Base-by-base conservation (phyloP, 2,113 vertebrate genomes). In the Periophthalmodon schlosseri region DNA sequence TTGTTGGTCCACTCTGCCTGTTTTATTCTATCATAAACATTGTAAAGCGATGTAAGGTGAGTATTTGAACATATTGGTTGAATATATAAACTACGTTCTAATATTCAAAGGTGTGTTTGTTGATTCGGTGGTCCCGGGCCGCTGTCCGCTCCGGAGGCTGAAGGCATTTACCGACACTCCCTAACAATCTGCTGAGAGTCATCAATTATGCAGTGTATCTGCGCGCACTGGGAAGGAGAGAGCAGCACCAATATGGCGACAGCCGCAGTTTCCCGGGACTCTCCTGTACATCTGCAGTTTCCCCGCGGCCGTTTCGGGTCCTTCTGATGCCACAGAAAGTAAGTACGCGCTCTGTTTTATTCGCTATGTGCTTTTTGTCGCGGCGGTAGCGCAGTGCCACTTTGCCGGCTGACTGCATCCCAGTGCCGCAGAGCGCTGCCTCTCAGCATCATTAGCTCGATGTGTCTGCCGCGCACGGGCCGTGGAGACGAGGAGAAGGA, bases 241-340 rank as follows among this genome's bases (percentile, higher is more conserved):
- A 93, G 92, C 92, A 93, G 95, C 95, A 94, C 92, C 94, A 96
- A 96, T 95, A 96, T 96, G 95, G 95, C 95, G 95, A 96, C 94
- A 95, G 93, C 95, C 95, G 95, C 95, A 96, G 95, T 96, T 95
- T 92, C 94, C 94, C 95, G 90, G 84, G 91, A 93, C 92, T 92
- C 92, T 91, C 92, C 93, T 87, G 91, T 86, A 90, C 93, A 94
- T 90, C 92, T 92, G 93, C 94, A 95, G 87, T 93, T 89, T 91
- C 84, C 84, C 88, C 87, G 87, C 91, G 92, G 88, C 93, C 92
- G 88, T 87, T 88, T 84, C 93, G 93, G 93, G 91, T 91, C 91
- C 75, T 93, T 90, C 92, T 96, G 94, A 92, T 84, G 89, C 90
- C 84, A 88, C 81, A 87, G 84, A 92, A 95, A 93, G 94, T 94